These are phyloP conservation scores for Paedocypris micromegethes DNA, from an alignment of 2,797 vertebrate genomes.

Conservation along the genomic window DNA sequence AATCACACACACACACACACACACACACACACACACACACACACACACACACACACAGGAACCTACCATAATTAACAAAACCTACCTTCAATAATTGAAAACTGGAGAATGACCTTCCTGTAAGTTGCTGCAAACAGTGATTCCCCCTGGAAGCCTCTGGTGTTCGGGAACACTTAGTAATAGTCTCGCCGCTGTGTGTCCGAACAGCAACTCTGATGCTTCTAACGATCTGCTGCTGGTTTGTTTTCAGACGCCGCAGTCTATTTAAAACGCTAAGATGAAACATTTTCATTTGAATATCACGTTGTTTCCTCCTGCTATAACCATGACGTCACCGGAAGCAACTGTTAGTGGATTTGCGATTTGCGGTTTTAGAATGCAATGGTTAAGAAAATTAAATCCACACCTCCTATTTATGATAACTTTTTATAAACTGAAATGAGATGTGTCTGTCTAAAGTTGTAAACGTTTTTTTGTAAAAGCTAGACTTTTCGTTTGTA, in stretches of 20 bases:
- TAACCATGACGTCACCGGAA: slow-evolving; percentile 1
- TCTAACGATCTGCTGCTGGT: slow-evolving; percentile 4
- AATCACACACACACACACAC: background rate
- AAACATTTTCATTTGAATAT: slow-evolving; percentile 22
- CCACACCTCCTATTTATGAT: too few species aligned
- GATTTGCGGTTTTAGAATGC: too few species aligned
- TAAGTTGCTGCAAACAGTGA: background rate
- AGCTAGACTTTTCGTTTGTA: slow-evolving; percentile 3
- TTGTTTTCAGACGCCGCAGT: slow-evolving; percentile 12
- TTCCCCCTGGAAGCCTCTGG: background rate
- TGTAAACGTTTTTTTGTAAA: too few species aligned
- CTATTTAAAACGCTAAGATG: slow-evolving; percentile 1
- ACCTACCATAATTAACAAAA: background rate
- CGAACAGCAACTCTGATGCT: background rate
- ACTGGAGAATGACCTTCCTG: slow-evolving; percentile 25
- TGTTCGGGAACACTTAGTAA: background rate
- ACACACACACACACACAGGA: background rate
- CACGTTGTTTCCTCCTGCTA: background rate
- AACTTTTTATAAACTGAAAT: too few species aligned
- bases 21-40: background rate
- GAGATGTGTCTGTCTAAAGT: too few species aligned
- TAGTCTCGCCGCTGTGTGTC: background rate
- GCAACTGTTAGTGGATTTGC: background rate
- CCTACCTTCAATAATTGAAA: slow-evolving; percentile 20
- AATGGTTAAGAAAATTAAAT: too few species aligned